A percentile compares a stretch with the other conserved stretches of the same genome.
Conservation (phyloP, 2,888 invertebrate species). For the Falcaria lacertinaria region DNA sequence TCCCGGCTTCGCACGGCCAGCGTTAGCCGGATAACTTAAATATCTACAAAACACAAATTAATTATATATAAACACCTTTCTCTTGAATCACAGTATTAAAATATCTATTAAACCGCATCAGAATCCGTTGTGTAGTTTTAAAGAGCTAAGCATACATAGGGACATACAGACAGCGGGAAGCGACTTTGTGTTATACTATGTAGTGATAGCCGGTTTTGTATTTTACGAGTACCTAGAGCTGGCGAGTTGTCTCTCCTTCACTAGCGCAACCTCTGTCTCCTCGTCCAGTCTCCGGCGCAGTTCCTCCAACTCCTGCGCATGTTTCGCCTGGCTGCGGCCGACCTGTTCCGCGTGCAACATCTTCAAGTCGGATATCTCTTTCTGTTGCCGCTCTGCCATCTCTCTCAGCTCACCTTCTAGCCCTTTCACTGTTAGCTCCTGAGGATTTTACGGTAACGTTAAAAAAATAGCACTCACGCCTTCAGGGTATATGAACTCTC, state of each 20-base stretch:
- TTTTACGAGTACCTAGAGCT: constrained; percentile 58
- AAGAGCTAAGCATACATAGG: too few species aligned
- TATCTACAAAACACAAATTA: too few species aligned
- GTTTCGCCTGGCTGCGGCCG: constrained; percentile 61
- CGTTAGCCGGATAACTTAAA: too few species aligned
- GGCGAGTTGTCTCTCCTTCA: constrained; percentile 66
- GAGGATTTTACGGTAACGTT: not conserved
- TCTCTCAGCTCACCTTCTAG: constrained; percentile 90
- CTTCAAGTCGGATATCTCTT: constrained; percentile 78
- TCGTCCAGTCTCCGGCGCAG: constrained; percentile 78
- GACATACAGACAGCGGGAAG: too few species aligned
- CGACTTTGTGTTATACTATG: too few species aligned
- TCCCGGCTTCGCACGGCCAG: too few species aligned
- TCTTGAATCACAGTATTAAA: too few species aligned
- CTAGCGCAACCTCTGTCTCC: constrained; percentile 60
- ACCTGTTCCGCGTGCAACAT: constrained; percentile 62
- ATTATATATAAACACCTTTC: too few species aligned
- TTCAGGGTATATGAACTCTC: too few species aligned
- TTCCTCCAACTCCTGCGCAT: constrained; percentile 61
- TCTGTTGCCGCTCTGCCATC: constrained; percentile 86
- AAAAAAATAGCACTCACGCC: not conserved
- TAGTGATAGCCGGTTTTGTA: too few species aligned
- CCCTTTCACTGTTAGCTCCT: constrained; percentile 92
- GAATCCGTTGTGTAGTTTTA: too few species aligned
- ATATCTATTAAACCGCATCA: too few species aligned